Evolutionary conservation across 2,797 vertebrate genomes (phyloP).

Genomic region (Amazona ochrocephala): DNA sequence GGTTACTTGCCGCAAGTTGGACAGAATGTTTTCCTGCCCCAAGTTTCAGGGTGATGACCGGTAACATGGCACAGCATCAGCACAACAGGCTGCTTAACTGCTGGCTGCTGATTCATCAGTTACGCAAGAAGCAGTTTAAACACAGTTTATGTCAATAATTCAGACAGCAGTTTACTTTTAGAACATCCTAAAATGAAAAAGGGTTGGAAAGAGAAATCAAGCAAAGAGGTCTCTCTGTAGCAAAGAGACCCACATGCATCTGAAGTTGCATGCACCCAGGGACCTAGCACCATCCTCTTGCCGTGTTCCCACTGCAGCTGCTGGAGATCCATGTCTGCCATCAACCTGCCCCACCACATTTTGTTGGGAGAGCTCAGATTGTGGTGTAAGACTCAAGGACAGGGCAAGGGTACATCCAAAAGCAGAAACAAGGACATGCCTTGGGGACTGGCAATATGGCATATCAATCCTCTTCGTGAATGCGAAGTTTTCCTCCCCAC

Average conservation of each 20-base stretch:
- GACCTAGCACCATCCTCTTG: neutral
- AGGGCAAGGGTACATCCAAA: neutral
- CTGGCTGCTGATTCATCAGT: neutral
- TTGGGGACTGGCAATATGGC: neutral
- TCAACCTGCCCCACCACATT: neutral
- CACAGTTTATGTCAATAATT: neutral
- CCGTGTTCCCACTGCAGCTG: neutral
- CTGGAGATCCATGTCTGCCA: neutral
- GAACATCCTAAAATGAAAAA: neutral
- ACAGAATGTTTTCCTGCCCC: neutral
- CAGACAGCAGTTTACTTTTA: neutral
- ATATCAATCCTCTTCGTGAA: neutral
- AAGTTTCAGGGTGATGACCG: neutral
- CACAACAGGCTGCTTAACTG: neutral
- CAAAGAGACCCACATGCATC: neutral
- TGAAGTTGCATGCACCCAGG: neutral
- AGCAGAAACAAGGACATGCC: neutral
- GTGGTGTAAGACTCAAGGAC: neutral
- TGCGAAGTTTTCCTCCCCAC: neutral
- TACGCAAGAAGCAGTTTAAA: neutral
- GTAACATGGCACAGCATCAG: neutral
- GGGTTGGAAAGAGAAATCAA: neutral
- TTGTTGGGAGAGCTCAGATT: neutral
- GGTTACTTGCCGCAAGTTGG: neutral
- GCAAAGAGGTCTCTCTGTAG: neutral